A percentile compares a stretch with the other conserved stretches of the same genome.
phyloP scores from a whole-genome alignment of 2,888 invertebrate genomes.

The Leptarthrus brevirostris region DNA sequence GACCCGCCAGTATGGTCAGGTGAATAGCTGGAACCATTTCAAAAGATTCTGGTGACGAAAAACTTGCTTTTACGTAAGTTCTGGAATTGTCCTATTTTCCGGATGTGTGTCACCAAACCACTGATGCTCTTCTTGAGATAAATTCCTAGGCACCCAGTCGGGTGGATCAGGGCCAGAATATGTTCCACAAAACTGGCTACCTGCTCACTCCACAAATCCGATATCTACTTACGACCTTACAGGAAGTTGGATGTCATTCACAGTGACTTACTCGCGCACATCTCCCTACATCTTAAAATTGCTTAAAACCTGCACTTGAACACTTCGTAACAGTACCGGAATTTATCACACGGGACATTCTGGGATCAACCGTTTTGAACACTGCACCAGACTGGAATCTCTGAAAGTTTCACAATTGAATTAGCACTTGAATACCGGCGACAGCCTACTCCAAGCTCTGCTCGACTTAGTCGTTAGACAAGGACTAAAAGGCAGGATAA shows the following conservation, averaged over 20 bases:
- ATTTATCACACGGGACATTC: neutral
- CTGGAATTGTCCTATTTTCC: constrained; percentile 9
- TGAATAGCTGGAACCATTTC: constrained; percentile 38
- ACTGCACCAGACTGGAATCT: constrained; percentile 34
- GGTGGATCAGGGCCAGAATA: neutral
- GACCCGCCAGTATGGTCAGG: constrained; percentile 17
- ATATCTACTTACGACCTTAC: neutral
- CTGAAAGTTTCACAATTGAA: neutral
- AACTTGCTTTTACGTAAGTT: constrained; percentile 28
- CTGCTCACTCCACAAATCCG: neutral
- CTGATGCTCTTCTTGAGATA: neutral
- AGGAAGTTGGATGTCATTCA: constrained; percentile 5
- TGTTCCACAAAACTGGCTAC: constrained; percentile 7
- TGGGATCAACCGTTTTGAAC: neutral
- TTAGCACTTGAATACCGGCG: constrained; percentile 7
- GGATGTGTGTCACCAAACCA: constrained; percentile 15
- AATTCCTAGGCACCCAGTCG: neutral
- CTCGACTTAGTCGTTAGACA: constrained; percentile 35
- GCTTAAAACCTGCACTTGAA: constrained; percentile 7
- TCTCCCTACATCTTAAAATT: constrained; percentile 4
- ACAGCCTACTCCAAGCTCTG: constrained; percentile 9
- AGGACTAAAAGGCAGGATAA: constrained; percentile 43
- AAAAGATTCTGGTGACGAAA: constrained; percentile 19
- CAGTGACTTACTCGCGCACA: constrained; percentile 2
- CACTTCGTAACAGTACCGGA: neutral